These are phyloP conservation scores for Danio kyathit DNA, from an alignment of 2,797 vertebrate genomes.

Conservation along the genomic window DNA sequence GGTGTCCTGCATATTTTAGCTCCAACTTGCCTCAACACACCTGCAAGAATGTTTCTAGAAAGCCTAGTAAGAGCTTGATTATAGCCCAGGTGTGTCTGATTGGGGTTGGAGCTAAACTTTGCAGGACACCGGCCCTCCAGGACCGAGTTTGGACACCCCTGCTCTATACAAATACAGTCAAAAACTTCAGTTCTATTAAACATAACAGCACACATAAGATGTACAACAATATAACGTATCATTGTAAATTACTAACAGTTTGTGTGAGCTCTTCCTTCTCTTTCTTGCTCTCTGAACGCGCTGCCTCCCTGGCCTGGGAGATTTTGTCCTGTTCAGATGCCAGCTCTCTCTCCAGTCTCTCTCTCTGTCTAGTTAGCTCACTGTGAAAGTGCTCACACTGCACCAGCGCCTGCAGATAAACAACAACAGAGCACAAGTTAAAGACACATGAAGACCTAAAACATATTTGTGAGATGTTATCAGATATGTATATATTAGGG, in stretches of 20 bases:
- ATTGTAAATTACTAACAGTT: constrained; percentile 74
- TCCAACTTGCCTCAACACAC: too few relatives aligned
- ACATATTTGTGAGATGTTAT: too few relatives aligned
- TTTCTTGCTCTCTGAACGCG: constrained; percentile 79
- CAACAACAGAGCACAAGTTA: constrained; percentile 4
- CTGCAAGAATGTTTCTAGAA: too few relatives aligned
- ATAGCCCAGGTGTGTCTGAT: too few relatives aligned
- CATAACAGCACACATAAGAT: neutral
- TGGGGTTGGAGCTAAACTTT: too few relatives aligned
- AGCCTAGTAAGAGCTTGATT: too few relatives aligned
- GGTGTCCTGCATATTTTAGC: too few relatives aligned
- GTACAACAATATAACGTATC: neutral
- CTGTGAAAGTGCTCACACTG: constrained; percentile 87
- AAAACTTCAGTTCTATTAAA: neutral
- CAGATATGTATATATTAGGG: too few relatives aligned
- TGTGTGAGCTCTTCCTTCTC: constrained; percentile 81
- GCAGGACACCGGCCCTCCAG: too few relatives aligned
- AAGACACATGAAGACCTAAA: too few relatives aligned
- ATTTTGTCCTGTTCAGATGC: constrained; percentile 80
- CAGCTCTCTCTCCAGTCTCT: constrained; percentile 83
- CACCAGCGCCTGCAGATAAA: constrained; percentile 81
- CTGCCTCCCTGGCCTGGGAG: constrained; percentile 78
- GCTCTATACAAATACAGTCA: neutral
- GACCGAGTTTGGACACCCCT: too few relatives aligned
- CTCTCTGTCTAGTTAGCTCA: constrained; percentile 84